Base-by-base conservation (phyloP, 2,888 invertebrate species). In the Microchrysa polita region DNA sequence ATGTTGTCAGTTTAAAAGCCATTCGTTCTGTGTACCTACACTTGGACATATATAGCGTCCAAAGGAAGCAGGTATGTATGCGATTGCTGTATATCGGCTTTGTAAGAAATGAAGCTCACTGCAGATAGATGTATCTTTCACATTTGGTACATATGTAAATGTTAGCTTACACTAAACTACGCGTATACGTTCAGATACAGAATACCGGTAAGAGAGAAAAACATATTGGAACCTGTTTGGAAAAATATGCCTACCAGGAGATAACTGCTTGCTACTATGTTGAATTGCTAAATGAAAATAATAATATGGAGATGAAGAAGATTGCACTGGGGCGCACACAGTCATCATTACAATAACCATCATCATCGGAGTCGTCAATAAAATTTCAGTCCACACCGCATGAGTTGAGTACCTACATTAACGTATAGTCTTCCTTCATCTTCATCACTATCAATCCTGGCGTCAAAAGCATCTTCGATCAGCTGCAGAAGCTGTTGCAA, bases 171-270 rank as follows among this genome's bases (percentile, higher is more conserved):
- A 34, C 27, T 7, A 7, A 34, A 34, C n/a, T n/a, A n/a, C n/a
- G 27, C 2, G 27, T 34, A n/a, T 34, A 7, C 27, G 7, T 34
- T 61, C 61, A 20, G 65, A 44, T 65, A 65, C 44, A 44, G 48
- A 65, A 65, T 65, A 65, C 65, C 65, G 48, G 65, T 48, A 22
- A 65, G 48, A 34, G 34, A 65, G 40, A 65, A 48, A 20, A 42
- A 63, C n/a, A n/a, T n/a, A n/a, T n/a, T n/a, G 22, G 65, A 65
- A 65, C 65, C 48, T 65, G 65, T 65, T 65, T 20, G 9, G 22
- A 44, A 22, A 22, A 65, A 44, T n/a, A n/a, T 22, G 44, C 18
- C 18, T 20, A 20, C 2, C 14, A 55, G 10, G 22, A 55, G 22
- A 55, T 55, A 20, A 55, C 14, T n/a, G n/a, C n/a, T n/a, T n/a